phyloP scores from a whole-genome alignment of 2,797 vertebrate genomes.

The Xyrichtys novacula region DNA sequence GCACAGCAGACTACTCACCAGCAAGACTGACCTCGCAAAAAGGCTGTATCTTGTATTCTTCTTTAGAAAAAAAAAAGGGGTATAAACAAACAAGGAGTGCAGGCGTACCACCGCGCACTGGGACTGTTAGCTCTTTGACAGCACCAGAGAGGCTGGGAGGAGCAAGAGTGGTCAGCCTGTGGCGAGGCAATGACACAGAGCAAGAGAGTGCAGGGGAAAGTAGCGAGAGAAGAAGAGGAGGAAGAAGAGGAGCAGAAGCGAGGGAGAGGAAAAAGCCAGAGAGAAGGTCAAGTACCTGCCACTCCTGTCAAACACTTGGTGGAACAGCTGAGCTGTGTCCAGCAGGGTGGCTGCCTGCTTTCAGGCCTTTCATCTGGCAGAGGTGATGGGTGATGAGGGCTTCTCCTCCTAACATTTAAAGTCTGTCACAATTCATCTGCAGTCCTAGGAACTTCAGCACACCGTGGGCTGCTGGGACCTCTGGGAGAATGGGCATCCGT shows the following conservation, averaged over 20 bases:
- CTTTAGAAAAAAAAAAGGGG: conserved; percentile 27
- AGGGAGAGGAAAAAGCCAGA: conserved; percentile 46
- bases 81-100: conserved; percentile 41
- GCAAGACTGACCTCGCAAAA: conserved; percentile 17
- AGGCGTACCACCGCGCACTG: conserved; percentile 1
- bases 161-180: conserved; percentile 39
- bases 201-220: conserved; percentile 40
- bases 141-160: conserved; percentile 46
- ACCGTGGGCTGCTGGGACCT: conserved; percentile 44
- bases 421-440: conserved; percentile 67
- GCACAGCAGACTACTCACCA: conserved; percentile 4
- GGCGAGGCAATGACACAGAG: conserved; percentile 53
- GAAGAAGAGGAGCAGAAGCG: not conserved
- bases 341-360: conserved; percentile 70
- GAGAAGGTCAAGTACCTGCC: conserved; percentile 84
- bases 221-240: conserved; percentile 16
- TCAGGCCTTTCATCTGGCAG: conserved; percentile 72
- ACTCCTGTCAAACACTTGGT: conserved; percentile 81
- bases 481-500: conserved; percentile 43
- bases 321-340: conserved; percentile 74
- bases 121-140: conserved; percentile 62
- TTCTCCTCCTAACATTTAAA: conserved; percentile 73
- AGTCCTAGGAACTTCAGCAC: conserved; percentile 58
- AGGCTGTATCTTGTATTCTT: conserved; percentile 18
- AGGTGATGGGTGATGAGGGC: conserved; percentile 76